Conservation (phyloP, 2,888 invertebrate genomes). For the Myopa testacea region DNA sequence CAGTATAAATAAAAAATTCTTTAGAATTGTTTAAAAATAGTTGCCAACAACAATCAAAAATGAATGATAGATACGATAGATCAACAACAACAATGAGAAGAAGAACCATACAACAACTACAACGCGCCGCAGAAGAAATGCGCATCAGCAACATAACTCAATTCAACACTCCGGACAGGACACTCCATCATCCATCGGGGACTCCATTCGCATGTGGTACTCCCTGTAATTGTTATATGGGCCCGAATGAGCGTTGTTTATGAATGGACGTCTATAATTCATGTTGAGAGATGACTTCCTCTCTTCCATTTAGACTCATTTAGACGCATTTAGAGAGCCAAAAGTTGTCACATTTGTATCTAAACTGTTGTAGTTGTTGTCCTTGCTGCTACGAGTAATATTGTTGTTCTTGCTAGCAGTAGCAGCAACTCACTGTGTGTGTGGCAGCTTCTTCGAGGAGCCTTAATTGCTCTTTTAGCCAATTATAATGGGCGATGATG, state of each 20-base stretch:
- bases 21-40: slow-evolving; percentile 8
- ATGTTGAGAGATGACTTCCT: slow-evolving; percentile 32
- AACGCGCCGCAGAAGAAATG: background rate
- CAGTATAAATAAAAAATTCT: slow-evolving; percentile 5
- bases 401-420: background rate
- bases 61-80: background rate
- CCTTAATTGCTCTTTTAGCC: slow-evolving; percentile 16
- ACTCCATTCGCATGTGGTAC: background rate
- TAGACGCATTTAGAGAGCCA: slow-evolving; percentile 14
- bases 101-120: background rate
- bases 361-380: background rate
- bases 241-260: slow-evolving; percentile 1
- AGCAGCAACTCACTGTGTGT: background rate
- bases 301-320: background rate
- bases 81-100: background rate
- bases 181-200: background rate
- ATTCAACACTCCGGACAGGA: background rate
- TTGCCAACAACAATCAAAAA: background rate
- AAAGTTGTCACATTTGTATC: slow-evolving; percentile 6
- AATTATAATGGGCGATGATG: slow-evolving; percentile 40
- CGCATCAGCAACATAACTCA: background rate
- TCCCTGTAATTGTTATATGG: background rate
- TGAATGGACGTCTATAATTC: slow-evolving; percentile 35
- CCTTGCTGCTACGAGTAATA: background rate
- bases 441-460: slow-evolving; percentile 12